Conservation (phyloP, 2,113 vertebrate genomes). For the Colius striatus region DNA sequence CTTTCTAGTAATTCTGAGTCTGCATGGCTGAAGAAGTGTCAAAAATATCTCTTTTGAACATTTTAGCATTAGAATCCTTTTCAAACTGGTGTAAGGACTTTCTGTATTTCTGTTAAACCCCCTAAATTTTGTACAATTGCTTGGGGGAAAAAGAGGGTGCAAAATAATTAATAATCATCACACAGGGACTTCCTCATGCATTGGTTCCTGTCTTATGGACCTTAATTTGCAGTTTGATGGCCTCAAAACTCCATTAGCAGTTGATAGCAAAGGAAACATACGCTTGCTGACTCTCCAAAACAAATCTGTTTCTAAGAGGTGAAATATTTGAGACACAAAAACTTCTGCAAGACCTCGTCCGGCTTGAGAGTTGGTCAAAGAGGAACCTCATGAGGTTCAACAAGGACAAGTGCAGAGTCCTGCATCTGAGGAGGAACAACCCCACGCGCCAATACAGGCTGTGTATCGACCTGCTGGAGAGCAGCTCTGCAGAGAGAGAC, state of each 20-base stretch:
- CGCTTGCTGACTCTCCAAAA: background rate
- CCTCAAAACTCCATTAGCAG: background rate
- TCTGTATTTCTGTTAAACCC: background rate
- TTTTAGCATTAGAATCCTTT: background rate
- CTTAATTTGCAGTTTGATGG: conserved; percentile 1
- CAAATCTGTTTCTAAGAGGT: background rate
- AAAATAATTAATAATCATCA: background rate
- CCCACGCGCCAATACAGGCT: no score
- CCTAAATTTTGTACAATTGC: background rate
- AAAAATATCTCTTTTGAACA: background rate
- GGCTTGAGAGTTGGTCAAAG: no score
- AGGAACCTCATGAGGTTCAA: no score
- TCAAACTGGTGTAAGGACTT: background rate
- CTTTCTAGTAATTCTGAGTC: background rate
- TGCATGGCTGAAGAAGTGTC: background rate
- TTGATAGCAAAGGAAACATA: background rate
- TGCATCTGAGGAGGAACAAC: no score
- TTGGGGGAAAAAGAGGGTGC: background rate
- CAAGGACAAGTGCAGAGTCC: no score
- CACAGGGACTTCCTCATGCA: background rate
- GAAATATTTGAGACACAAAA: background rate
- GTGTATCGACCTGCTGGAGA: no score
- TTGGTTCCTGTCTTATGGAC: background rate
- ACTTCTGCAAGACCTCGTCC: background rate
- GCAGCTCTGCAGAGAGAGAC: no score